These are phyloP conservation scores for Thalassophryne amazonica DNA, from an alignment of 2,797 vertebrate species.

Conservation along the genomic window DNA sequence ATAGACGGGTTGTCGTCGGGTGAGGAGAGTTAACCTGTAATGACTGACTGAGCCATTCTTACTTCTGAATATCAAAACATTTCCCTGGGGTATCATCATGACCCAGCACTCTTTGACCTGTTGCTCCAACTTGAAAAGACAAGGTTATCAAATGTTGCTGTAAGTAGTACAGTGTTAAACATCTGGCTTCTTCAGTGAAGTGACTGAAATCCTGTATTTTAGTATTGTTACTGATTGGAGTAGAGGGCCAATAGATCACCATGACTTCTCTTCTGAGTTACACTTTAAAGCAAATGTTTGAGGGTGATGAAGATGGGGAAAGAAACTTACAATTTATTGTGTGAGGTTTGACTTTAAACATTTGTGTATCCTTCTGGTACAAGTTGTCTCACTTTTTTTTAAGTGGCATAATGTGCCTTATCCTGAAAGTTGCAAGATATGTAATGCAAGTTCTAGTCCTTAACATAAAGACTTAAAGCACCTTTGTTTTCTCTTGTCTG, in stretches of 20 bases:
- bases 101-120: slow-evolving; percentile 26
- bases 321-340: neutral
- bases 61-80: slow-evolving; percentile 20
- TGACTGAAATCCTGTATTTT: slow-evolving; percentile 16
- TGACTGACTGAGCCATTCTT: slow-evolving; percentile 12
- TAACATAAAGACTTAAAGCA: slow-evolving; percentile 45
- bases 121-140: slow-evolving; percentile 31
- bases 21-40: slow-evolving; percentile 85
- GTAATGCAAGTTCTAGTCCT: slow-evolving; percentile 36
- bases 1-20: slow-evolving; percentile 94
- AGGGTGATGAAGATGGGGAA: slow-evolving; percentile 9
- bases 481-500: slow-evolving; percentile 26
- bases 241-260: slow-evolving; percentile 15
- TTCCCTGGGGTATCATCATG: slow-evolving; percentile 38
- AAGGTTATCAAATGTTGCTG: slow-evolving; percentile 39
- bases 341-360: slow-evolving; percentile 28
- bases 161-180: slow-evolving; percentile 31
- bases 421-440: slow-evolving; percentile 32
- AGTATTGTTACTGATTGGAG: slow-evolving; percentile 13
- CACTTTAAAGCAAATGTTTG: slow-evolving; percentile 8
- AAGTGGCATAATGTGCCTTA: slow-evolving; percentile 66
- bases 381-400: slow-evolving; percentile 44
- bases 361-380: slow-evolving; percentile 39
- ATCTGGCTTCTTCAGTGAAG: slow-evolving; percentile 35
- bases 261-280: slow-evolving; percentile 3